Evolutionary conservation across 2,888 invertebrate genomes (phyloP).

Genomic region (Tachina grossa): DNA sequence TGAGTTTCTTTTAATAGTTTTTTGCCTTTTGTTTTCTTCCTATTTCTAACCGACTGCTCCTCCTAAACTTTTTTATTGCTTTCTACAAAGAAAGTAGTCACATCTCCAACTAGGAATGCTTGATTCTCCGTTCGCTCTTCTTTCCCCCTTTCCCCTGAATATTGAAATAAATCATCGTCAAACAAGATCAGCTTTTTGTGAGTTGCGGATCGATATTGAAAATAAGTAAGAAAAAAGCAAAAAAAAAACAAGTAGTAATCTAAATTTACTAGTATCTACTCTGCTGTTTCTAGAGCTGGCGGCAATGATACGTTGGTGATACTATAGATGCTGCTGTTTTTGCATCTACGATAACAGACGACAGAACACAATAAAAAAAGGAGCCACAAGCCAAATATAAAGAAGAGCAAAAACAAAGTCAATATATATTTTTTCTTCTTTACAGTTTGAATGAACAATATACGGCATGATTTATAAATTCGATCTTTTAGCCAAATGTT

Average conservation of each 20-base stretch:
- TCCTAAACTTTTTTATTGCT: background rate
- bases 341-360: slow-evolving; percentile 29
- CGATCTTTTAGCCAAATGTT: slow-evolving; percentile 67
- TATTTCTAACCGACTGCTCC: slow-evolving; percentile 9
- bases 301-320: slow-evolving; percentile 67
- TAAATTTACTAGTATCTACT: slow-evolving; percentile 43
- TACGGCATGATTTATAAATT: slow-evolving; percentile 74
- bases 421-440: slow-evolving; percentile 17
- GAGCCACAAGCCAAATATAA: slow-evolving; percentile 68
- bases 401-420: slow-evolving; percentile 58
- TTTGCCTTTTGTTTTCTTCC: background rate
- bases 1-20: slow-evolving; percentile 29
- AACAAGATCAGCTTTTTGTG: slow-evolving; percentile 64
- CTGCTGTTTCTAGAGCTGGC: slow-evolving; percentile 56
- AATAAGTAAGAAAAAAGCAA: slow-evolving; percentile 7
- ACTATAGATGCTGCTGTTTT: slow-evolving; percentile 56
- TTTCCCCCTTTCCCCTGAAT: slow-evolving; percentile 38
- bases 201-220: slow-evolving; percentile 60
- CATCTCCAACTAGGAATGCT: slow-evolving; percentile 56
- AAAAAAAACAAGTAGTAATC: slow-evolving; percentile 24
- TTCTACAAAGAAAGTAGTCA: slow-evolving; percentile 62
- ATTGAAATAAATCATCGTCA: slow-evolving; percentile 70
- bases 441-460: slow-evolving; percentile 62
- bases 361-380: slow-evolving; percentile 25
- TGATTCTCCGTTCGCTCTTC: background rate